Evolutionary conservation across 2,797 vertebrate genomes (phyloP).

Genomic region (Cryptoprocta ferox): DNA sequence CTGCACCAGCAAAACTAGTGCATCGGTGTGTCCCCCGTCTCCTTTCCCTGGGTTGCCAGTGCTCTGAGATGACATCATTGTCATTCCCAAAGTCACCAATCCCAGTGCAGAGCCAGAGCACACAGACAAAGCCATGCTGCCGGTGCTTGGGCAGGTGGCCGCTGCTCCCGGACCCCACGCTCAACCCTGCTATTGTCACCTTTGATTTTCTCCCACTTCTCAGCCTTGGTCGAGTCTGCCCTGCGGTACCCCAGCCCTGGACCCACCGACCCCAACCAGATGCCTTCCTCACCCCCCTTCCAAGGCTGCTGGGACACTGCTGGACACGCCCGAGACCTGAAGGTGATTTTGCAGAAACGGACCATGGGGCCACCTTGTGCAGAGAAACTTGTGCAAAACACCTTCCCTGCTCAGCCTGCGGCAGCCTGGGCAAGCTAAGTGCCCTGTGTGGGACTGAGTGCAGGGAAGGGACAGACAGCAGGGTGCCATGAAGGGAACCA

Average conservation of each 20-base stretch:
- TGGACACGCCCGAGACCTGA: fast-evolving
- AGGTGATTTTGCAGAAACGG: neutral
- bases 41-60: neutral
- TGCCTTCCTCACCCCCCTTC: neutral
- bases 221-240: fast-evolving
- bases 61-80: neutral
- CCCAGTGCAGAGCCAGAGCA: fast-evolving
- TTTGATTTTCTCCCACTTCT: fast-evolving
- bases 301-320: fast-evolving
- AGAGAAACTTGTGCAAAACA: fast-evolving
- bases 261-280: neutral
- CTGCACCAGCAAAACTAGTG: neutral
- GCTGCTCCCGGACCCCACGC: fast-evolving
- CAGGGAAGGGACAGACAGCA: fast-evolving
- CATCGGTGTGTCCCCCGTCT: fast-evolving
- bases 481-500: fast-evolving
- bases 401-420: fast-evolving
- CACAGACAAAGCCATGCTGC: fast-evolving
- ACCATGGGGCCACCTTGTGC: fast-evolving
- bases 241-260: neutral
- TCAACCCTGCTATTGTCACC: neutral
- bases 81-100: fast-evolving
- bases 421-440: fast-evolving
- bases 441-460: fast-evolving
- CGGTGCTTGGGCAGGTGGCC: too few relatives aligned